Conservation (phyloP, 2,113 vertebrate genomes). For the Tor tambroides region DNA sequence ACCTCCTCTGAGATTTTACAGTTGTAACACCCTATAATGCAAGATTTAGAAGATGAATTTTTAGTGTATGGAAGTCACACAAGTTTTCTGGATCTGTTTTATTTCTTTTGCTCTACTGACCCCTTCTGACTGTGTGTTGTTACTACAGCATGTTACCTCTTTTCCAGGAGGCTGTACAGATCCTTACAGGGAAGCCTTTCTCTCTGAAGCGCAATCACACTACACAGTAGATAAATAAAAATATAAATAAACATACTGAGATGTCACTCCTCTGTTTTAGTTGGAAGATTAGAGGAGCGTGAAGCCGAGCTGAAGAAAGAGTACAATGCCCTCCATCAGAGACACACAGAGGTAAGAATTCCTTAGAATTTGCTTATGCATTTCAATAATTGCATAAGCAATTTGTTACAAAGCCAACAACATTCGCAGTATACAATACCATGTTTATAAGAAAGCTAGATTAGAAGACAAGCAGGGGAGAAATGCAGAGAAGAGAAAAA, state of each 20-base stretch:
- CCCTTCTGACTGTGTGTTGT: constrained; percentile 43
- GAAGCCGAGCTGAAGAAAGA: constrained; percentile 97
- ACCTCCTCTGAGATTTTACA: too few relatives aligned
- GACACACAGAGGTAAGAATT: constrained; percentile 92
- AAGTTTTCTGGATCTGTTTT: too few relatives aligned
- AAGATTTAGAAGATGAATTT: neutral
- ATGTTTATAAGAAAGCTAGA: too few relatives aligned
- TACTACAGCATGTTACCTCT: constrained; percentile 36
- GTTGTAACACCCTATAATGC: neutral
- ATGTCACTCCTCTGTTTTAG: constrained; percentile 70
- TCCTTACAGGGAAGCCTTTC: neutral
- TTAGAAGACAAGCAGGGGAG: too few relatives aligned
- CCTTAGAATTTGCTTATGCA: neutral
- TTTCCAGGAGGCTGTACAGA: too few relatives aligned
- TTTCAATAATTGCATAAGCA: neutral
- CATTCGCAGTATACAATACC: too few relatives aligned
- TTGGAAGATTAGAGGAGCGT: constrained; percentile 93
- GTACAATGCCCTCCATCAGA: constrained; percentile 92
- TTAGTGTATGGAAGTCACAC: neutral
- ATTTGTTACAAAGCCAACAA: neutral
- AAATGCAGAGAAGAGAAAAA: too few relatives aligned
- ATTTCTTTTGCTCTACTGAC: constrained; percentile 31
- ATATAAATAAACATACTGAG: neutral
- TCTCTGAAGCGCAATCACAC: too few relatives aligned
- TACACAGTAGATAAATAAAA: too few relatives aligned